Evolutionary conservation across 2,113 vertebrate genomes (phyloP), one percentile per base, ranked within the genome.

Genomic region (Tragelaphus imberbis): DNA sequence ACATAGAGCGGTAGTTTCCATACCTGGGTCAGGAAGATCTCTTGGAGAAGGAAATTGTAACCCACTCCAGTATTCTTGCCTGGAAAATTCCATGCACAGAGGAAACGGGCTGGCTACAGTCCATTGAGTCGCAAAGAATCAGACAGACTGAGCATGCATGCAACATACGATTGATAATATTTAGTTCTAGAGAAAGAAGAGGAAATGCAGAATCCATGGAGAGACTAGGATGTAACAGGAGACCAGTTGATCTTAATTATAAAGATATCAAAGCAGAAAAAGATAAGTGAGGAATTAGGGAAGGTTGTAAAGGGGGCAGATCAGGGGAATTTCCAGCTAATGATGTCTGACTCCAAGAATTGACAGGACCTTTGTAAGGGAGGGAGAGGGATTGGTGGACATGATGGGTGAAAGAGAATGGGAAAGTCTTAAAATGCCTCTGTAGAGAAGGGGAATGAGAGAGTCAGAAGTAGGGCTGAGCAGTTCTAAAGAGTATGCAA

Each of bases 311-410:
- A 56, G 6, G 44, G 11, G 33, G 21, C 2, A 80, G 71, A 53
- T 53, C 15, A 0, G 0, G 21, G n/a, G 10, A 21, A 47, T 84
- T 71, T 4, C 28, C 10, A 49, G 10, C 33, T 15, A 15, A n/a
- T 94, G 36, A 21, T 14, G 7, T 53, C 51, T 61, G 0, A 44
- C 71, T 91, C 14, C 36, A 68, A 33, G 30, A 82, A 55, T 1
- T n/a, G 36, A 13, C 16, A 16, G 3, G 33, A 55, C 13, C 21
- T 80, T 51, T 79, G 3, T 40, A 7, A 10, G 14, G 16, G 23
- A 96, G 17, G 11, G 51, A n/a, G 21, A 19, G 33, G 33, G 11
- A 19, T 9, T 33, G 4, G 19, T 59, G 61, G 28, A 90, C 16
- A 92, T 7, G 9, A 77, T 11, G 49, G 25, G 3, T 90, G 68